Base-by-base conservation (phyloP, 2,113 vertebrate species). In the Meriones unguiculatus region DNA sequence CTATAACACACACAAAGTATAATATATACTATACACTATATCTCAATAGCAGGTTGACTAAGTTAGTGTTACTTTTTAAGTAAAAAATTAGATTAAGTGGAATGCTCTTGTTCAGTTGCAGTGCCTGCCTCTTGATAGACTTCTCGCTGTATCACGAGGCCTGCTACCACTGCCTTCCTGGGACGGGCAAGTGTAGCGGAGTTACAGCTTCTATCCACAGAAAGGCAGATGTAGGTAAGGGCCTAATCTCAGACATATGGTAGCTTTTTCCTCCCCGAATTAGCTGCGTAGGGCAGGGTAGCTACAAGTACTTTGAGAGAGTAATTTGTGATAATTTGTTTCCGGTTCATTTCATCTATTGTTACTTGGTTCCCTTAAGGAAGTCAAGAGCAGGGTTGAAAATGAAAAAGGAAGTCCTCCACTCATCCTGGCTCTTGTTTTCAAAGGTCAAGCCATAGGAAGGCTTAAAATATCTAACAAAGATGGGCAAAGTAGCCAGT, bases 241-340 rank as follows among this genome's bases (percentile, higher is more conserved):
- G 59, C 14, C 41, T 41, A 85, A 73, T 38, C 59, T 18, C 24
- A 72, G 65, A 35, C 20, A 81, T 17, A 22, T 54, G 59, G 50
- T 38, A 80, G 32, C 28, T n/a, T 93, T 75, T 89, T 32, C 17
- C 32, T 90, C 41, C 7, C 93, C 1, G 2, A 82, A 86, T 93
- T 57, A 73, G 87, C 24, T 80, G 50, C 18, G 46, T 86, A 82
- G 50, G 17, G 30, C 2, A 22, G 6, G 81, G 25, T 54, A 78
- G 22, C 41, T 89, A 73, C n/a, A 87, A 62, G 75, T 57, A 50
- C 72, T 91, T 69, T 67, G 28, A 85, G 87, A 77, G 73, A 35
- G 57, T 57, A 75, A 67, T 93, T 93, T 93, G 57, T 88, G 25
- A 62, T 81, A 75, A 81, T 91, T 94, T 94, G 81, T 75, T 96